Evolutionary conservation across 2,888 invertebrate species (phyloP).

Genomic region (Andrena hattorfiana): DNA sequence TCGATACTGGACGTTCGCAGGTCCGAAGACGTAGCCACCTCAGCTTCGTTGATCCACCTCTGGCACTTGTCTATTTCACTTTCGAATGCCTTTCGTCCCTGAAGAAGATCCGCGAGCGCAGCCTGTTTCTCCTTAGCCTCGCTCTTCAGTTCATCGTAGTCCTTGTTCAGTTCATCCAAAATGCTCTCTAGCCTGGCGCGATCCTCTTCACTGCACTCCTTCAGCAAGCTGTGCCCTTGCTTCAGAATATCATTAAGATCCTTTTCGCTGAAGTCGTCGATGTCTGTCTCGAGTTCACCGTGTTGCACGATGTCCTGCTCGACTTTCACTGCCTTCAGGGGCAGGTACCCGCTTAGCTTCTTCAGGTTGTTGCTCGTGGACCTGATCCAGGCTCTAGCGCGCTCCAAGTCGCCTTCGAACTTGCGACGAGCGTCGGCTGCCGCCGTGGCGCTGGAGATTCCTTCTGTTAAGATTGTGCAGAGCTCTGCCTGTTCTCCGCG

Average conservation of each 20-base stretch:
- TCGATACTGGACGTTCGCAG: conserved; percentile 92
- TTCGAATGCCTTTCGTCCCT: conserved; percentile 93
- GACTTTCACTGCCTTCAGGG: conserved; percentile 92
- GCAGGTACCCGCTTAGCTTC: conserved; percentile 91
- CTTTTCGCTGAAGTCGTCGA: conserved; percentile 92
- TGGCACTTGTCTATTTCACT: conserved; percentile 92
- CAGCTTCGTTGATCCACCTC: conserved; percentile 96
- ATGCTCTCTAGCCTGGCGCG: conserved; percentile 88
- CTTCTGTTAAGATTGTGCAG: conserved; percentile 89
- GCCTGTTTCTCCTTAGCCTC: conserved; percentile 91
- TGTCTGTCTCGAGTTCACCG: conserved; percentile 91
- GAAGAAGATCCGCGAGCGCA: conserved; percentile 90
- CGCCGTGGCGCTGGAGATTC: conserved; percentile 90
- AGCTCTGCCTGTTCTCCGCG: conserved; percentile 92
- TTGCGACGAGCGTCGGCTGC: conserved; percentile 90
- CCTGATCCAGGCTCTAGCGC: conserved; percentile 93
- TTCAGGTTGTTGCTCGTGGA: conserved; percentile 91
- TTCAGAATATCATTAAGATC: conserved; percentile 91
- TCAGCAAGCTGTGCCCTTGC: conserved; percentile 91
- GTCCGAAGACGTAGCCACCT: conserved; percentile 93
- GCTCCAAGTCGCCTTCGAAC: conserved; percentile 92
- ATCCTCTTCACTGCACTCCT: conserved; percentile 92
- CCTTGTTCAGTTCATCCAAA: conserved; percentile 89
- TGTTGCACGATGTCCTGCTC: conserved; percentile 92
- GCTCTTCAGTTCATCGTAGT: conserved; percentile 90